A percentile compares a stretch with the other conserved stretches of the same genome.
Evolutionary conservation across 2,888 invertebrate genomes (phyloP).

Genomic region (Pterostichus madidus): DNA sequence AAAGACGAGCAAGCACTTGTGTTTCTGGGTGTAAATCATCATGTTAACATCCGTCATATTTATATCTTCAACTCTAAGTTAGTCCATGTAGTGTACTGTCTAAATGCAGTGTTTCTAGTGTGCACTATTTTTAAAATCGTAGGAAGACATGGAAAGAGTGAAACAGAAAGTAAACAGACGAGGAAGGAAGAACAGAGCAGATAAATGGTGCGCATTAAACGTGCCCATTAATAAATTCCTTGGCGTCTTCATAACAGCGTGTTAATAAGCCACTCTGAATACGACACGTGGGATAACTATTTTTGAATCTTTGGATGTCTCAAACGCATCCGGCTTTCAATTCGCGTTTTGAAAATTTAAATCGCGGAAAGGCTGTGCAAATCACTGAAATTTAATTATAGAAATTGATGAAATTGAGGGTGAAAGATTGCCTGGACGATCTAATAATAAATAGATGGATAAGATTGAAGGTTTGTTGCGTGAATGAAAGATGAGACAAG

Average conservation of each 20-base stretch:
- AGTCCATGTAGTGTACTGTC: conserved; percentile 21
- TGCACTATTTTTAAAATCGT: conserved; percentile 29
- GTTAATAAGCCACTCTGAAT: conserved; percentile 64
- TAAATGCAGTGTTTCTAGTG: conserved; percentile 39
- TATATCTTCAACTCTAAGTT: conserved; percentile 24
- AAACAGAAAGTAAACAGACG: conserved; percentile 14
- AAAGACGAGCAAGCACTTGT: conserved; percentile 32
- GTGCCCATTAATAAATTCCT: conserved; percentile 64
- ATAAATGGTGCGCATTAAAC: conserved; percentile 63
- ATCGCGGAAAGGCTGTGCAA: too few species aligned
- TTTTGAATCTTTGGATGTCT: conserved; percentile 45
- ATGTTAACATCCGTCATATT: conserved; percentile 46
- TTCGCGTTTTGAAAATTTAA: conserved; percentile 44
- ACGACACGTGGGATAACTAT: conserved; percentile 59
- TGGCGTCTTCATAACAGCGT: conserved; percentile 60
- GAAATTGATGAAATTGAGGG: too few species aligned
- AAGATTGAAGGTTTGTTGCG: too few species aligned
- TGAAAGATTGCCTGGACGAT: too few species aligned
- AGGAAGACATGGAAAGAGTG: conserved; percentile 10
- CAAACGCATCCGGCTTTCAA: conserved; percentile 43
- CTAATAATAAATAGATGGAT: too few species aligned
- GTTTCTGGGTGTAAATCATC: conserved; percentile 40
- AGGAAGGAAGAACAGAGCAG: conserved; percentile 42
- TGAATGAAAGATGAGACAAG: too few species aligned
- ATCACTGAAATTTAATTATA: too few species aligned